Conservation (phyloP, 2,797 vertebrate species). For the Chromobotia macracanthus region DNA sequence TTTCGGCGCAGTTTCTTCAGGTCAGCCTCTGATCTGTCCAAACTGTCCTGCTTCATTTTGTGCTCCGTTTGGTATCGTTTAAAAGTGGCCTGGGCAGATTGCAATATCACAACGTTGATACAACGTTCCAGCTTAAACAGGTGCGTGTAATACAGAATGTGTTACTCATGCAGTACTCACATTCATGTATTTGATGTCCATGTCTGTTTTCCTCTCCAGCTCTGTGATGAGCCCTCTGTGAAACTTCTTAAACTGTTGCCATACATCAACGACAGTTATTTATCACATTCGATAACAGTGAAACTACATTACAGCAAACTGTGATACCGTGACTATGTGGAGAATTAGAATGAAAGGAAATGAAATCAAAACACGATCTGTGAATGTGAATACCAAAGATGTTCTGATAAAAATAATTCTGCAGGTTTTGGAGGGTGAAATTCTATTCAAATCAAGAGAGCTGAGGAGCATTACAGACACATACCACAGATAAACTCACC, state of each 20-base stretch:
- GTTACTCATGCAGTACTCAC: conserved; percentile 75
- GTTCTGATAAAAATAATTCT: conserved; percentile 16
- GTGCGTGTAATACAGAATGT: background rate
- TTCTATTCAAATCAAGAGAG: background rate
- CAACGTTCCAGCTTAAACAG: background rate
- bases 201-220: conserved; percentile 95
- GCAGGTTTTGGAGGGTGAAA: background rate
- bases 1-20: conserved; percentile 95
- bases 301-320: background rate
- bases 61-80: conserved; percentile 95
- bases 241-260: conserved; percentile 88
- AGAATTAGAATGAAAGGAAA: conserved; percentile 26
- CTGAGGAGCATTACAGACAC: conserved; percentile 9
- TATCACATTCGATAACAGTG: conserved; percentile 24
- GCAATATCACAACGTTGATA: conserved; percentile 50
- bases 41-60: conserved; percentile 86
- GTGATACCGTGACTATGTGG: background rate
- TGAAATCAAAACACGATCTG: conserved; percentile 58
- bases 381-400: conserved; percentile 30
- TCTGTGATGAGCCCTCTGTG: conserved; percentile 90
- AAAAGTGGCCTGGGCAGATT: conserved; percentile 84
- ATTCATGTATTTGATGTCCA: conserved; percentile 97
- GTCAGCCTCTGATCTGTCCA: conserved; percentile 92
- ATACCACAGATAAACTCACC: conserved; percentile 6
- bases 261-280: conserved; percentile 33